phyloP scores from a whole-genome alignment of 2,797 vertebrate species.

The Pelodytes ibericus region DNA sequence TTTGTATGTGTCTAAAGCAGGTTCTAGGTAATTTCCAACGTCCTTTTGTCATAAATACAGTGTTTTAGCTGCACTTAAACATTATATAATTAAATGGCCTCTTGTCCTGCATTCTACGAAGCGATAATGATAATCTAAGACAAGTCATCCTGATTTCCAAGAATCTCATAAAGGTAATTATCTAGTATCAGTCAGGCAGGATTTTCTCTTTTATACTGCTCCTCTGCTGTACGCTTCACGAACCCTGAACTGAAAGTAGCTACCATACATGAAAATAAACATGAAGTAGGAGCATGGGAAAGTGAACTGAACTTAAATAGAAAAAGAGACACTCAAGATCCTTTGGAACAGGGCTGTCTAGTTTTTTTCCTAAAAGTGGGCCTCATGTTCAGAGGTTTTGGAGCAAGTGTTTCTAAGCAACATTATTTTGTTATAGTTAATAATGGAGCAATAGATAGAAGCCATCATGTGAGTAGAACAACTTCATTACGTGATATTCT shows the following conservation, averaged over 20 bases:
- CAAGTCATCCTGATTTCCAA: conserved; percentile 17
- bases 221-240: background rate
- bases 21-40: conserved; percentile 17
- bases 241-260: background rate
- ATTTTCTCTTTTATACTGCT: background rate
- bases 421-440: too few relatives aligned
- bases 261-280: conserved; percentile 14
- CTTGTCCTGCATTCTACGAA: conserved; percentile 14
- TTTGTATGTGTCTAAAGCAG: background rate
- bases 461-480: too few relatives aligned
- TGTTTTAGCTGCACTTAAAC: background rate
- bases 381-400: too few relatives aligned
- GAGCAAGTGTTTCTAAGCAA: too few relatives aligned
- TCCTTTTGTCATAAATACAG: conserved; percentile 17
- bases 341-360: too few relatives aligned
- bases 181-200: conserved; percentile 7
- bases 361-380: too few relatives aligned
- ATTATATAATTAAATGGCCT: conserved; percentile 17
- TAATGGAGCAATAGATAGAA: too few relatives aligned
- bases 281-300: background rate
- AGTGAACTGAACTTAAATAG: background rate
- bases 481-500: too few relatives aligned
- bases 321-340: too few relatives aligned
- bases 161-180: conserved; percentile 26
- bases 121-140: conserved; percentile 4